Base-by-base conservation (phyloP, 2,888 invertebrate genomes). In the Cacoxenus indagator region DNA sequence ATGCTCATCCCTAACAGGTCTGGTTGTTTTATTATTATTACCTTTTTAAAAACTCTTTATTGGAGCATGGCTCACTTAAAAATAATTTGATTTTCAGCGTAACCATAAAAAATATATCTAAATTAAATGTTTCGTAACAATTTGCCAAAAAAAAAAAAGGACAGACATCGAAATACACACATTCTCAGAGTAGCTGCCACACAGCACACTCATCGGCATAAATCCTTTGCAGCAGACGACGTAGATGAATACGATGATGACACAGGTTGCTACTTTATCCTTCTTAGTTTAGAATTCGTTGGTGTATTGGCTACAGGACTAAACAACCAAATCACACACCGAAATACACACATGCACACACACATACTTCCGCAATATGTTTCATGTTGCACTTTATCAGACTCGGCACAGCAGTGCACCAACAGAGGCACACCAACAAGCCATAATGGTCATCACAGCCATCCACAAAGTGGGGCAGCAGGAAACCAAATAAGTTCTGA, bases 311-410 rank as follows among this genome's bases (percentile, higher is more conserved):
- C 51, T 22, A 51, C 22, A 22, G 22, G 11, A 17, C n/a, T 37
- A 37, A 37, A 37, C 37, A 37, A 9, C 19, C 54, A 1, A 4
- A 6, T 14, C 48, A 48, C 14, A 48, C n/a, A 17, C 48, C 11
- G 3, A 46, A 11, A 46, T 17, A 46, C 46, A 48, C n/a, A 48
- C 48, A 48, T 17, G 17, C 48, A 4, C 48, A 48, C 48, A n/a
- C 55, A 27, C 19, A 55, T 55, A 17, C 19, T 3, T 26, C n/a
- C n/a, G 48, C 48, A 48, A 48, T 48, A 48, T 48, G 48, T n/a
- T 48, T 48, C 48, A 27, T 55, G 43, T 61, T 45, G 24, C 45
- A 62, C 61, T 62, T 62, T 62, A 62, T 62, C 61, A 62, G 26
- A 26, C 22, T 27, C 8, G 37, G n/a, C 22, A 62, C 61, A 62